These are phyloP conservation scores for Mirounga angustirostris DNA, from an alignment of 2,113 vertebrate species.

Conservation along the genomic window DNA sequence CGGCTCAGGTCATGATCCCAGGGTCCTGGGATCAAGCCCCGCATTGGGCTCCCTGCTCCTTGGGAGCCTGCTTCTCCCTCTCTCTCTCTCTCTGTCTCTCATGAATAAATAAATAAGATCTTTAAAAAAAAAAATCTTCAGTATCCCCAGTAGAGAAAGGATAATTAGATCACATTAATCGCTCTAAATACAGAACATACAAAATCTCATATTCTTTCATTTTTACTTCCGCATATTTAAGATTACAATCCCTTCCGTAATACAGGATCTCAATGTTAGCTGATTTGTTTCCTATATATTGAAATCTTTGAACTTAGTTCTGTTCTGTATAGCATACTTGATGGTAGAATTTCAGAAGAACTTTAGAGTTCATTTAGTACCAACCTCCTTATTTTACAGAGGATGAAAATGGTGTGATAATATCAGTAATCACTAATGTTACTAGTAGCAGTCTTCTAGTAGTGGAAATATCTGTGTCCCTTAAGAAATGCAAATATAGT, in stretches of 20 bases:
- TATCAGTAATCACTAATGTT: background rate
- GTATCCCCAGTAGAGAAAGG: background rate
- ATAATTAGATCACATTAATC: background rate
- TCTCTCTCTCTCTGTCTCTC: no score
- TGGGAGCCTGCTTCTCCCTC: no score
- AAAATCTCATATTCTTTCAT: slow-evolving; percentile 27
- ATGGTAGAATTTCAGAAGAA: slow-evolving; percentile 56
- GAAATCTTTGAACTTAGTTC: slow-evolving; percentile 25
- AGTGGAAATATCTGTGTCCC: slow-evolving; percentile 14
- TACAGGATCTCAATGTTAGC: background rate
- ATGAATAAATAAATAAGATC: no score
- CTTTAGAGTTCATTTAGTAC: background rate
- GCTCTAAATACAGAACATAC: background rate
- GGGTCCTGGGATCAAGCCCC: no score
- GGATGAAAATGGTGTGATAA: slow-evolving; percentile 8
- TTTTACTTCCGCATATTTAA: background rate
- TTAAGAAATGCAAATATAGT: background rate
- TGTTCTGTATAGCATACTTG: background rate
- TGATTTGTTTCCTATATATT: slow-evolving; percentile 15
- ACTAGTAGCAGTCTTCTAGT: background rate
- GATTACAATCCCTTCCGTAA: background rate
- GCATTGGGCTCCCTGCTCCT: no score
- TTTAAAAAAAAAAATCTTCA: background rate
- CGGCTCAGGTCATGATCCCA: no score
- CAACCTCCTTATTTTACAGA: background rate